phyloP scores from a whole-genome alignment of 2,888 invertebrate species.

The Thera obeliscata region DNA sequence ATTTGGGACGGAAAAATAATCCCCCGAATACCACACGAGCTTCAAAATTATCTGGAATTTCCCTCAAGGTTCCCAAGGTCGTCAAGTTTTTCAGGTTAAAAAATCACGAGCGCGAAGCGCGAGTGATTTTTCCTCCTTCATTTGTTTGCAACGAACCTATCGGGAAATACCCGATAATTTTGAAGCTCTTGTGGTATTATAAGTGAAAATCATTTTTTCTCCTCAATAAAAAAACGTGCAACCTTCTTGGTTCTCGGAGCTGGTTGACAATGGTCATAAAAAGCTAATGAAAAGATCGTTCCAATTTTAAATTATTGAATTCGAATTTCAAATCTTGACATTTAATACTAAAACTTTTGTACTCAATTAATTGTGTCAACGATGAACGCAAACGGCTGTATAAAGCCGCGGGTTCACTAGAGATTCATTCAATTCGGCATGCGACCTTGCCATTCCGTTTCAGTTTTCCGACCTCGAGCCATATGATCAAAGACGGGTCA shows the following conservation, averaged over 20 bases:
- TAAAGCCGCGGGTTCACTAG: slow-evolving; percentile 16
- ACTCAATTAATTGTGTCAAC: slow-evolving; percentile 9
- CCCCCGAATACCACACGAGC: too few relatives aligned
- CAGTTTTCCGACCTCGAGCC: slow-evolving; percentile 71
- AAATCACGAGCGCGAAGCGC: too few relatives aligned
- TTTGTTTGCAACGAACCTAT: too few relatives aligned
- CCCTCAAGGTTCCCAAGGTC: too few relatives aligned
- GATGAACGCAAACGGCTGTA: background rate
- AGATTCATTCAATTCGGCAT: slow-evolving; percentile 30
- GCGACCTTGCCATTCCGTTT: slow-evolving; percentile 70
- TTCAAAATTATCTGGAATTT: too few relatives aligned
- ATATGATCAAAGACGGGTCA: slow-evolving; percentile 72
- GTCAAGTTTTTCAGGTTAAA: too few relatives aligned
- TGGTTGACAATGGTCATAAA: background rate
- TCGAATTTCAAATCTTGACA: slow-evolving; percentile 5
- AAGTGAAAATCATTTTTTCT: too few relatives aligned
- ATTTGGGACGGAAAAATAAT: too few relatives aligned
- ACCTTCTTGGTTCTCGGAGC: background rate
- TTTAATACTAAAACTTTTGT: slow-evolving; percentile 1
- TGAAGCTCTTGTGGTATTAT: too few relatives aligned
- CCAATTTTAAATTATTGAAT: slow-evolving; percentile 1
- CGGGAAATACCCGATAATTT: too few relatives aligned
- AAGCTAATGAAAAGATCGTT: background rate
- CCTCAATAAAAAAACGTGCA: too few relatives aligned
- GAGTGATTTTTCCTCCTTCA: too few relatives aligned